Evolutionary conservation across 2,888 invertebrate genomes (phyloP).

Genomic region (Synanthedon andrenaeformis): DNA sequence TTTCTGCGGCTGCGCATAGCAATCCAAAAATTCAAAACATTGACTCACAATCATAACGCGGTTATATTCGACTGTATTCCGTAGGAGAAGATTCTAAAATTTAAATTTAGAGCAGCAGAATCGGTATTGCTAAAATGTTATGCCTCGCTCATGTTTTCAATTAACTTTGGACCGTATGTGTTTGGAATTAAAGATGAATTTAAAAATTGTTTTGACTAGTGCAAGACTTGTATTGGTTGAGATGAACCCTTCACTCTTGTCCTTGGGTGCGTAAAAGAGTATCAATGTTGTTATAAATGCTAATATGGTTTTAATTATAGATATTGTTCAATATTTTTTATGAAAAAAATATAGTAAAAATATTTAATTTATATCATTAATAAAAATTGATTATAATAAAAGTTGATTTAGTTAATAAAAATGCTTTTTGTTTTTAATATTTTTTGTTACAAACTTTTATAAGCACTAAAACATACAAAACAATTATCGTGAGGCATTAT

Average conservation of each 20-base stretch:
- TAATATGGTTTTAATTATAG: not conserved
- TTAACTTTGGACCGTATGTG: not conserved
- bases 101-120: slow-evolving; percentile 2
- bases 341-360: too few species aligned
- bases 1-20: slow-evolving; percentile 34
- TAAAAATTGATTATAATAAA: too few species aligned
- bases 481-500: too few species aligned
- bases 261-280: slow-evolving; percentile 10
- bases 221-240: not conserved
- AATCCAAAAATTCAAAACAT: not conserved
- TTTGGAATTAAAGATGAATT: not conserved
- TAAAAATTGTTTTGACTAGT: not conserved
- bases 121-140: not conserved
- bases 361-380: too few species aligned
- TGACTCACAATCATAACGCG: not conserved
- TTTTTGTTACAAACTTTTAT: too few species aligned
- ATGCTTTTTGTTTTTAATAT: too few species aligned
- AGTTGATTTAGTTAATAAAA: too few species aligned
- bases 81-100: slow-evolving; percentile 4
- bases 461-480: too few species aligned
- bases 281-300: not conserved
- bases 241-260: slow-evolving; percentile 16
- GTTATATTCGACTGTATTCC: slow-evolving; percentile 1
- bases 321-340: not conserved
- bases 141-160: not conserved